Evolutionary conservation across 2,113 vertebrate genomes (phyloP), one percentile per base, ranked within the genome.

Genomic region (Phylloscopus whistleri): DNA sequence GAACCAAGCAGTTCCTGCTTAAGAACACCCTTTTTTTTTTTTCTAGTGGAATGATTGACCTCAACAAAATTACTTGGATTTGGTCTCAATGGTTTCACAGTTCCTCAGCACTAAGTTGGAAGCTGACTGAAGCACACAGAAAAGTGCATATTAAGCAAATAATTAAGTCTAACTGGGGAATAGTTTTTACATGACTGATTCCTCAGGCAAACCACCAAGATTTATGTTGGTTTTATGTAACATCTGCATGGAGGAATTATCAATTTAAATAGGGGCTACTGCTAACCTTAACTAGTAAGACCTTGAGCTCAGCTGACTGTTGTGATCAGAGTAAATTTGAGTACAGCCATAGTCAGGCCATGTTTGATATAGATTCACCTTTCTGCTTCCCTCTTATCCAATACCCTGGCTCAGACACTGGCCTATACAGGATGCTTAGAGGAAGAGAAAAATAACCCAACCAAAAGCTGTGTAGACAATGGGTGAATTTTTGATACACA

Each of bases 161-260:
- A 78, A 84, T 77, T 91, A 74, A 63, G 27, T 52, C 60, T 81
- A 60, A 75, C 44, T 51, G 11, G 30, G 46, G 30, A 96, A 67
- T 60, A 60, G 31, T 14, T 83, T 92, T 86, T 53, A 55, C 49
- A 82, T 15, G 21, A 39, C 16, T 41, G 33, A 37, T 53, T 91
- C 90, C 74, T 91, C 81, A 87, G 70, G 74, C 74, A 94, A 95
- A 59, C 6, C 39, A 75, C 30, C 33, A 89, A 37, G 56, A 84
- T 90, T 85, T 82, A 76, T 46, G 62, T 24, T 84, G 35, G 70
- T 75, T 93, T 93, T 89, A 85, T 8, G 7, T 72, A 87, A 79
- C 53, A 91, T 37, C 24, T 93, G 19, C 66, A 56, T 79, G 26
- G 28, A 82, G 26, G 44, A 87, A 89, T 68, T 68, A 68, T 26